A percentile compares a stretch with the other conserved stretches of the same genome.
These are phyloP conservation scores for Onychomys leucogaster DNA, from an alignment of 2,797 vertebrate species.

Conservation along the genomic window DNA sequence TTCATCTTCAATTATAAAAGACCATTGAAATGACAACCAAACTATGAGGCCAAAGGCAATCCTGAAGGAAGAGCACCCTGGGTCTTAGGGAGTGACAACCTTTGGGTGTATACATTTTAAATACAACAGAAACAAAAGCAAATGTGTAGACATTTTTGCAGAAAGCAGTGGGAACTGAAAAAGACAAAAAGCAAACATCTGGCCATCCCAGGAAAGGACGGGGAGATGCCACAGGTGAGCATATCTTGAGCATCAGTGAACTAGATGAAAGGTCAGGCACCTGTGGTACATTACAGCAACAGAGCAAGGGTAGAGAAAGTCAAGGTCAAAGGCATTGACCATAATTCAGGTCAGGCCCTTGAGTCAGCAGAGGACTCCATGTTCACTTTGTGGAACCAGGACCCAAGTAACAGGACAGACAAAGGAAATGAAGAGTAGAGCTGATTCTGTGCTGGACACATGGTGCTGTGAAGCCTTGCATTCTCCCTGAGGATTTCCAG, in stretches of 20 bases:
- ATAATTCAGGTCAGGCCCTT: background rate
- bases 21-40: background rate
- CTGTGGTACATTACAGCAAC: background rate
- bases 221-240: background rate
- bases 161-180: background rate
- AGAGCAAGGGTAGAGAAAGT: rapidly evolving
- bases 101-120: background rate
- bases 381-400: background rate
- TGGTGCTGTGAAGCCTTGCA: background rate
- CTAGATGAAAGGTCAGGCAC: background rate
- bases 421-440: background rate
- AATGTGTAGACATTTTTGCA: background rate
- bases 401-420: background rate
- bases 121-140: background rate
- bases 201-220: background rate
- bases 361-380: background rate
- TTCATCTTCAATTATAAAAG: slow-evolving; percentile 31
- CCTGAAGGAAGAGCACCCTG: background rate
- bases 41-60: background rate
- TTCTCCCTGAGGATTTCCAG: background rate
- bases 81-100: background rate
- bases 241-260: background rate
- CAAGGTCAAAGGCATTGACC: background rate
- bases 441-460: background rate
- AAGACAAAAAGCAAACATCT: background rate